phyloP scores from a whole-genome alignment of 2,797 vertebrate genomes.

The Siniperca scherzeri region DNA sequence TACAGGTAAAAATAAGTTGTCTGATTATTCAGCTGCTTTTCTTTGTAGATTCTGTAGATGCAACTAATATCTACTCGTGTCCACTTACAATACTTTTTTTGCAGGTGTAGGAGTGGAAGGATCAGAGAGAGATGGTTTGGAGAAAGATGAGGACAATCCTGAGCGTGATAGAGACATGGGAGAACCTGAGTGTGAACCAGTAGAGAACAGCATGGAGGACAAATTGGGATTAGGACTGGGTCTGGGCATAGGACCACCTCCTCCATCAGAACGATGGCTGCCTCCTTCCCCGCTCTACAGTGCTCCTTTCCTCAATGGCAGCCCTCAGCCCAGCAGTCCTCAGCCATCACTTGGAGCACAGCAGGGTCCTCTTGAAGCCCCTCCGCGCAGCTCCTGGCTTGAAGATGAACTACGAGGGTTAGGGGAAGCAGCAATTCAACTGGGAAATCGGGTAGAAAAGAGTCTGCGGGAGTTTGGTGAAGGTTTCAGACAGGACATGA shows the following conservation, averaged over 20 bases:
- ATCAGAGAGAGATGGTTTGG: conserved; percentile 85
- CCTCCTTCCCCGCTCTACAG: conserved; percentile 89
- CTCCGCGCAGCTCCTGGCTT: conserved; percentile 85
- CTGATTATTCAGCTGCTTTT: conserved; percentile 6
- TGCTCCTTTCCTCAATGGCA: conserved; percentile 88
- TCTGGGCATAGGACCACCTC: conserved; percentile 86
- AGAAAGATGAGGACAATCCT: conserved; percentile 86
- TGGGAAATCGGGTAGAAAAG: conserved; percentile 87
- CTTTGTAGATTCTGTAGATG: background rate
- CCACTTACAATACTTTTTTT: conserved; percentile 17
- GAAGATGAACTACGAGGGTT: conserved; percentile 88
- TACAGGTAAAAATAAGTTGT: conserved; percentile 75
- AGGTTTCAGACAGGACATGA: conserved; percentile 86
- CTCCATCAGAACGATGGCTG: conserved; percentile 88
- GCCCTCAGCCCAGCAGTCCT: conserved; percentile 87
- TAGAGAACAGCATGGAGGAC: conserved; percentile 88
- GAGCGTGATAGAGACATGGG: conserved; percentile 84
- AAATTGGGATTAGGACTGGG: conserved; percentile 87
- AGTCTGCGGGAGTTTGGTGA: conserved; percentile 87
- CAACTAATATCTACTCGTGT: background rate
- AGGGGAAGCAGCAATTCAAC: conserved; percentile 86
- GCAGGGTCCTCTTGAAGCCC: conserved; percentile 85
- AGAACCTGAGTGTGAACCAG: conserved; percentile 83
- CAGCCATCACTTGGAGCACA: conserved; percentile 87
- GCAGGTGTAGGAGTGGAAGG: conserved; percentile 83